Percentiles rank a stretch among this genome's conserved stretches.
Conservation (phyloP, 2,888 invertebrate genomes). For the Xylocampa areola region DNA sequence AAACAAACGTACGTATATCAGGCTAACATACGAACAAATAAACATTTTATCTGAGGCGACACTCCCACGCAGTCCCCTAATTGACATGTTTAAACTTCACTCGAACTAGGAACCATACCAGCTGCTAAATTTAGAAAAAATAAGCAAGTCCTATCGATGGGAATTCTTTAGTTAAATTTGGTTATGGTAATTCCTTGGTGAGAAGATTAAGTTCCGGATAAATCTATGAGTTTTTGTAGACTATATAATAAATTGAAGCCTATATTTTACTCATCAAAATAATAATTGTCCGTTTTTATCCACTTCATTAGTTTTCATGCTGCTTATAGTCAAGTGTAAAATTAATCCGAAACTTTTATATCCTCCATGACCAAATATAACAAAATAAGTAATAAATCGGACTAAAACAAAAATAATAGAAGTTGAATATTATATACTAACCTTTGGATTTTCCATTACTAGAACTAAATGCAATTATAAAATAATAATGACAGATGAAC, state of each 20-base stretch:
- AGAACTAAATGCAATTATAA: conserved; percentile 89
- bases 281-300: conserved; percentile 46
- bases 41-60: conserved; percentile 79
- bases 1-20: conserved; percentile 69
- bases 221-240: conserved; percentile 51
- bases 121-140: conserved; percentile 89
- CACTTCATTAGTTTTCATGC: conserved; percentile 31
- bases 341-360: conserved; percentile 65
- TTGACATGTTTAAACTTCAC: conserved; percentile 89
- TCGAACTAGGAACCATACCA: conserved; percentile 90
- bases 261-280: conserved; percentile 44
- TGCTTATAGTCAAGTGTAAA: conserved; percentile 50
- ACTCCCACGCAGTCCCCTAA: conserved; percentile 88
- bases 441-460: conserved; percentile 89
- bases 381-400: conserved; percentile 71
- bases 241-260: conserved; percentile 55
- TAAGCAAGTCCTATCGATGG: conserved; percentile 79
- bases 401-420: conserved; percentile 70
- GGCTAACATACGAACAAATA: conserved; percentile 62
- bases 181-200: conserved; percentile 67
- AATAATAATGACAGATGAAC: conserved; percentile 80
- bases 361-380: conserved; percentile 74
- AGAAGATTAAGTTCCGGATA: conserved; percentile 64
- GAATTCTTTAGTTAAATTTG: conserved; percentile 72
- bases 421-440: conserved; percentile 83